These are phyloP conservation scores for Callithrix jacchus DNA, from an alignment of 2,113 vertebrate species.

Conservation along the genomic window DNA sequence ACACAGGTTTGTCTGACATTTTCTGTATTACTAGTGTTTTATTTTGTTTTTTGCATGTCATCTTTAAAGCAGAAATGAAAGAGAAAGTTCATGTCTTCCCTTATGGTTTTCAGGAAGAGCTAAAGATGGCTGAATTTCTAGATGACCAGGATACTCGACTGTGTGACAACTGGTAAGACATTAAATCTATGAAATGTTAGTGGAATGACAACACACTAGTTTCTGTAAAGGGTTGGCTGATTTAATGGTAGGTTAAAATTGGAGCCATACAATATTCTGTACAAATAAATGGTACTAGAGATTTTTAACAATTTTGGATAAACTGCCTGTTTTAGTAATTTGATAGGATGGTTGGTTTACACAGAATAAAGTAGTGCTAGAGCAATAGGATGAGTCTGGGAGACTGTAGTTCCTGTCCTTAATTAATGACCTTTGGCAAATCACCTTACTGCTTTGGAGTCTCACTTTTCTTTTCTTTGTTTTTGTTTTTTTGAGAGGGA, in stretches of 20 bases:
- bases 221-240: background rate
- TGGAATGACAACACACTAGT: background rate
- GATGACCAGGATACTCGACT: conserved; percentile 78
- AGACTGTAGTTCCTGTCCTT: background rate
- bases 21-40: background rate
- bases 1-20: background rate
- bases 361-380: background rate
- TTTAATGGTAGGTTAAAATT: conserved; percentile 38
- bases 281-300: background rate
- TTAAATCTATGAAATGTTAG: conserved; percentile 38
- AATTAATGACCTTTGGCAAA: background rate
- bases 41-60: background rate
- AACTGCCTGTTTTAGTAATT: conserved; percentile 22
- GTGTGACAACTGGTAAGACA: conserved; percentile 87
- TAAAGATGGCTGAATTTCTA: conserved; percentile 81
- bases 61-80: conserved; percentile 69
- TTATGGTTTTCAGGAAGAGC: background rate
- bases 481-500: too few relatives aligned
- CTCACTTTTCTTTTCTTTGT: background rate
- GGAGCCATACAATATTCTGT: background rate
- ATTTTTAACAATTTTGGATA: conserved; percentile 11
- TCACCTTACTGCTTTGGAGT: background rate
- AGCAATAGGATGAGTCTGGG: background rate
- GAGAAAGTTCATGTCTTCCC: conserved; percentile 42
- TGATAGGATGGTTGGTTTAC: background rate